Percentiles rank a stretch among this genome's conserved stretches.
Conservation (phyloP, 64 coral and sea anemone species). For the Pocillopora verrucosa region DNA sequence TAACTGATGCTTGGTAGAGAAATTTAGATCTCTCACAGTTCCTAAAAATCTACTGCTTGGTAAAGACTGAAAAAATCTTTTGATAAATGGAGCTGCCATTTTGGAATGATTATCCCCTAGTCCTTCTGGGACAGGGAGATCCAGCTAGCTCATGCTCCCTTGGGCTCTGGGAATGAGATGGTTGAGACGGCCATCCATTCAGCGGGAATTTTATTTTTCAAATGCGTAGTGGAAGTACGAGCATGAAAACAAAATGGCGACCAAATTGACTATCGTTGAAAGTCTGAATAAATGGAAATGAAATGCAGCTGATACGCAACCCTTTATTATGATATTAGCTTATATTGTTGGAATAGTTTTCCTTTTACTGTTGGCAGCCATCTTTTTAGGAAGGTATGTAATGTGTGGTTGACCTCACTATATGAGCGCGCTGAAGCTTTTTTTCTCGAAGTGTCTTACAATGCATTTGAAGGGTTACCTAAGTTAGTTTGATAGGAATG, state of each 20-base stretch:
- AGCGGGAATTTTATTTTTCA: not conserved
- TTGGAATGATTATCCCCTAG: not conserved
- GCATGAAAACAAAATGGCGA: not conserved
- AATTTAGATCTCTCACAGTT: not conserved
- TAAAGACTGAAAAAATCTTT: not conserved
- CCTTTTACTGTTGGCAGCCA: constrained; percentile 19
- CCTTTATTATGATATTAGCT: constrained; percentile 45
- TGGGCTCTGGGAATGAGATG: not conserved
- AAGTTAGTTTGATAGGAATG: too few species aligned
- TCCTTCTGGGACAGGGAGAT: too few species aligned
- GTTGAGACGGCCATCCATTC: not conserved
- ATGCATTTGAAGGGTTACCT: not conserved
- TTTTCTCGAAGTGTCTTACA: not conserved
- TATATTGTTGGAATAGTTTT: constrained; percentile 25
- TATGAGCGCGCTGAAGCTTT: not conserved
- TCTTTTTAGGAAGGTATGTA: constrained; percentile 67
- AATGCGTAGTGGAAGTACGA: not conserved
- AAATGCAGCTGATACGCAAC: not conserved
- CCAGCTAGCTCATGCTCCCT: not conserved
- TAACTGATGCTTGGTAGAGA: not conserved
- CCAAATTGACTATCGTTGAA: too few species aligned
- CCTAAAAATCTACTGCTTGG: not conserved
- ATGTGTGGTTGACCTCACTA: not conserved
- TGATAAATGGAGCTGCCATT: not conserved
- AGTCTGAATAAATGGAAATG: too few species aligned